Percentiles rank a stretch among this genome's conserved stretches.
phyloP scores from a whole-genome alignment of 53 echinoderm and acorn worm species.

The Temnopleurus reevesii region DNA sequence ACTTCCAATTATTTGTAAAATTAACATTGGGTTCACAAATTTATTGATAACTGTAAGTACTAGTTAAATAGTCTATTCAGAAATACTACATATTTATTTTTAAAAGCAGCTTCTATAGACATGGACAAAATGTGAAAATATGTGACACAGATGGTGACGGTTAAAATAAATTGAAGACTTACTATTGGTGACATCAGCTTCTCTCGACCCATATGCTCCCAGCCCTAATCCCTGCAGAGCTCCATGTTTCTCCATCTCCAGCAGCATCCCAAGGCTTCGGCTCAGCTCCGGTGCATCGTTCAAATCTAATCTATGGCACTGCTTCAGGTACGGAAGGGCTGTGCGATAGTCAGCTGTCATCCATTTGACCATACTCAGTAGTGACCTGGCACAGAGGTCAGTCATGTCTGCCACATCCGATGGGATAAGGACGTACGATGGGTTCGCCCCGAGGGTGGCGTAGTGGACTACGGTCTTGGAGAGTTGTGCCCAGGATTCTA shows the following conservation, averaged over 20 bases:
- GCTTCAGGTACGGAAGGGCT: conserved; percentile 80
- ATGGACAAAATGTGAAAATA: background rate
- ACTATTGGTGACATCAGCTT: conserved; percentile 18
- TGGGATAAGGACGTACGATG: background rate
- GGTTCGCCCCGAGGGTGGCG: conserved; percentile 58
- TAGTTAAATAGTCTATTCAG: too few species aligned
- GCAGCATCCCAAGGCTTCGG: conserved; percentile 66
- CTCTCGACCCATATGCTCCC: conserved; percentile 47
- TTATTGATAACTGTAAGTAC: too few species aligned
- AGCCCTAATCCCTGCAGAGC: conserved; percentile 79
- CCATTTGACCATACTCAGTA: conserved; percentile 93
- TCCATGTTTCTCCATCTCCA: conserved; percentile 86
- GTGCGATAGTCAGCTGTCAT: conserved; percentile 80
- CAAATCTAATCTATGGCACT: conserved; percentile 63
- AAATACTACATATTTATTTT: too few species aligned
- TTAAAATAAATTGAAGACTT: background rate
- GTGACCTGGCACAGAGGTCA: conserved; percentile 77
- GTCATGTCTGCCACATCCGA: conserved; percentile 49
- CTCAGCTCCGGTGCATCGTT: conserved; percentile 65
- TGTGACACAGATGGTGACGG: too few species aligned
- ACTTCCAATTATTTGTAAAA: too few species aligned
- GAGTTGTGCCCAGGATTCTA: conserved; percentile 75
- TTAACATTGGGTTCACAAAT: too few species aligned
- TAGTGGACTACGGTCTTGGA: conserved; percentile 67
- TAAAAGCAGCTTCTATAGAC: too few species aligned